Evolutionary conservation across 1,140 invertebrate genomes (phyloP), one percentile per base, ranked within the genome.

Genomic region (Drosophila mojavensis): DNA sequence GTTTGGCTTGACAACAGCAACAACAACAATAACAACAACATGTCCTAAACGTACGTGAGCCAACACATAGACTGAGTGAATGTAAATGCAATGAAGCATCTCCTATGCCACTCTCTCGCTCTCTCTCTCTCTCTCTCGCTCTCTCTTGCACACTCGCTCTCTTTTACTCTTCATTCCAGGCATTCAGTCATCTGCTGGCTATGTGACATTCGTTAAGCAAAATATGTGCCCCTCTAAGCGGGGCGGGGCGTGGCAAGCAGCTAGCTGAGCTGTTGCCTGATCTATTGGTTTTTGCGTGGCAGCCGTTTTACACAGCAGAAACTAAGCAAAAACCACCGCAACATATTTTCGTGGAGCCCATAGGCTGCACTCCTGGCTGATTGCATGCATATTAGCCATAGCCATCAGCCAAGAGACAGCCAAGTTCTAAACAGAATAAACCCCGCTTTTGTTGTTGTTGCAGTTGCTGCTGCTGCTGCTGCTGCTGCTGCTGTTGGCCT

Each of bases 321-420:
- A 11, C 15, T 13, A 56, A 39, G 20, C 20, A 50, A 50, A 2
- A 58, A 81, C 72, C 73, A 59, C 60, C 72, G 64, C 54, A 82
- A 83, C 73, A 83, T 85, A 83, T 84, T 83, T 83, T 83, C 78
- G 81, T 80, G 81, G 79, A 48, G 33, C 66, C 10, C 20, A 43
- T 24, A 17, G 45, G 36, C 47, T 36, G 26, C 54, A 36, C 50
- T 45, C 28, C 62, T 74, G 71, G 72, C 72, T 75, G 72, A 75
- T 75, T 86, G 82, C 82, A 86, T 86, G 82, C 83, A 88, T 86
- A 86, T 86, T 86, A 86, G 82, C 83, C 83, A 83, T 75, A 80
- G 85, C 77, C 55, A 79, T 70, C 50, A 63, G 75, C 63, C 70
- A 6, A 56, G 77, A 67, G 66, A 54, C 66, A 62, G 83, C 67